Evolutionary conservation across 2,888 invertebrate genomes (phyloP).

Genomic region (Archaeoteleia sp.): DNA sequence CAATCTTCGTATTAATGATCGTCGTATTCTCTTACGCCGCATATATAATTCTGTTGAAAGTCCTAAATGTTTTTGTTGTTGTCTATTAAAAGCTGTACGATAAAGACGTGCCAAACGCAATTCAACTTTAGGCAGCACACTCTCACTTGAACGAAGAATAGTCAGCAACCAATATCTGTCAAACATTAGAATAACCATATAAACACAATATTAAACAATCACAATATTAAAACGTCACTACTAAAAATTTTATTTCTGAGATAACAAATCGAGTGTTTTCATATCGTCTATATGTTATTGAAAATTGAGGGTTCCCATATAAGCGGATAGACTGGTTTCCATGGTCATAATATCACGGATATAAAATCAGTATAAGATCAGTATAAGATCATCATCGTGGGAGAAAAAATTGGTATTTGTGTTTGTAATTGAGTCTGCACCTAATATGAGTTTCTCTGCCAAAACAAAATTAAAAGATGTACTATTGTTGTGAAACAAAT

Average conservation of each 20-base stretch:
- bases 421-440: too few relatives aligned
- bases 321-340: too few relatives aligned
- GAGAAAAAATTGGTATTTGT: too few relatives aligned
- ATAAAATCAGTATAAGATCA: too few relatives aligned
- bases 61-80: constrained; percentile 88
- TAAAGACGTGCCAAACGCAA: constrained; percentile 85
- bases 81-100: constrained; percentile 87
- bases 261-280: too few relatives aligned
- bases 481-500: background rate
- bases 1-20: constrained; percentile 19
- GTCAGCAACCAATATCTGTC: constrained; percentile 87
- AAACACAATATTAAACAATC: constrained; percentile 1
- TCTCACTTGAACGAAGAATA: constrained; percentile 79
- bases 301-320: too few relatives aligned
- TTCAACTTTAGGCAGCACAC: constrained; percentile 79
- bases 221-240: too few relatives aligned
- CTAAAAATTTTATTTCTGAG: background rate
- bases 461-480: background rate
- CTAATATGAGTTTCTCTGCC: background rate
- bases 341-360: too few relatives aligned
- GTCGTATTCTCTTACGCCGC: constrained; percentile 58
- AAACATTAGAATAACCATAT: constrained; percentile 3
- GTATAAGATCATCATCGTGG: too few relatives aligned
- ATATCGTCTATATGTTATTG: too few relatives aligned
- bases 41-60: constrained; percentile 75